A percentile compares a stretch with the other conserved stretches of the same genome.
These are phyloP conservation scores for Promerops cafer DNA, from an alignment of 2,113 vertebrate genomes.

Conservation along the genomic window DNA sequence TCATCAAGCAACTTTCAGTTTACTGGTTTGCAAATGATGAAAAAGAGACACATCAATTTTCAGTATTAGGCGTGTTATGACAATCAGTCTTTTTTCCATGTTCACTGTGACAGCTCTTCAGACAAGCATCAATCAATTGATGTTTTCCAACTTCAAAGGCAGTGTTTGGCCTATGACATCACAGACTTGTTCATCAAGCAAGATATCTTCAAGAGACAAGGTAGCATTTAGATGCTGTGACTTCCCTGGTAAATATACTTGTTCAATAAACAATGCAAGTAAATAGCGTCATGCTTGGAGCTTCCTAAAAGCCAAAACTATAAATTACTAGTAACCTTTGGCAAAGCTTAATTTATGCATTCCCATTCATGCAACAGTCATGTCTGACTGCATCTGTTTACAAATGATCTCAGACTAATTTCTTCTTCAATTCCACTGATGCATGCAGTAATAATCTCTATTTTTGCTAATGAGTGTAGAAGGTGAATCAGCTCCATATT, in stretches of 20 bases:
- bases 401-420: neutral
- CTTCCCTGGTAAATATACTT: neutral
- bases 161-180: constrained; percentile 36
- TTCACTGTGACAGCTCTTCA: neutral
- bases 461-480: neutral
- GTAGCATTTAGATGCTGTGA: neutral
- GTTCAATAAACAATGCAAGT: neutral
- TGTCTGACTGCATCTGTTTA: constrained; percentile 37
- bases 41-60: neutral
- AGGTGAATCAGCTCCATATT: constrained; percentile 16
- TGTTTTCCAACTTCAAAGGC: constrained; percentile 25
- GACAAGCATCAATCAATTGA: neutral
- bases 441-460: neutral
- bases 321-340: constrained; percentile 25
- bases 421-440: constrained; percentile 10
- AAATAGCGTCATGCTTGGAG: neutral
- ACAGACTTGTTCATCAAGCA: neutral
- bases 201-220: neutral
- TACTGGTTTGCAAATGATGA: neutral
- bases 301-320: neutral
- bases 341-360: neutral
- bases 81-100: neutral
- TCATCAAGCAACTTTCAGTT: neutral
- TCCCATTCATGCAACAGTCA: neutral
- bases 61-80: constrained; percentile 4